phyloP scores from a whole-genome alignment of 2,797 vertebrate genomes.

The Urosaurus nigricauda region DNA sequence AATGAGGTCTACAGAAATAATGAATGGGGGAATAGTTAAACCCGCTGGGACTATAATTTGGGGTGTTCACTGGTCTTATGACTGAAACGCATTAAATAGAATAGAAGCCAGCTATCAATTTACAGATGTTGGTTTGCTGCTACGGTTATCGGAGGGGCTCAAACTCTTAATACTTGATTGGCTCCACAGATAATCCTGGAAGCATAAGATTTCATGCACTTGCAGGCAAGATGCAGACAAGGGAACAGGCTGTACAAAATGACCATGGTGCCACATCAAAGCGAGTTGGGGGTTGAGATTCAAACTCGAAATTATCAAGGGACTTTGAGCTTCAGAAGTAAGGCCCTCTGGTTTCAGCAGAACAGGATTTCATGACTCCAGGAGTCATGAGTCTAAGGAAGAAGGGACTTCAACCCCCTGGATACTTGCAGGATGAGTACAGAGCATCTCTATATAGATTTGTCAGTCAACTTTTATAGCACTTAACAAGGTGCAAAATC shows the following conservation, averaged over 20 bases:
- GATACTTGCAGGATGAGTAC: background rate
- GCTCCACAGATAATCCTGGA: background rate
- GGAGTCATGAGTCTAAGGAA: background rate
- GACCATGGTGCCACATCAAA: background rate
- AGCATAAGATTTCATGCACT: background rate
- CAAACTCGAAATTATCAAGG: background rate
- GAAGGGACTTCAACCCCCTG: background rate
- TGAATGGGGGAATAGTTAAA: background rate
- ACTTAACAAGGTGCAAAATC: background rate
- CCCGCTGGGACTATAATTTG: background rate
- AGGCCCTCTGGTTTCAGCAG: background rate
- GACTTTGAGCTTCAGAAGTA: background rate
- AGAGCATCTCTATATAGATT: background rate
- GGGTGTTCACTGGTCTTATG: background rate
- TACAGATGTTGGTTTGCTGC: background rate
- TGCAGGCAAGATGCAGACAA: too few species aligned
- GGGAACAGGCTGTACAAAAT: background rate
- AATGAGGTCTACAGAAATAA: background rate
- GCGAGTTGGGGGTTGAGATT: background rate
- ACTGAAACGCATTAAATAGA: background rate
- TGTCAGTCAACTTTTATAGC: background rate
- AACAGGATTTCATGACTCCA: background rate
- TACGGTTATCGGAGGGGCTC: background rate
- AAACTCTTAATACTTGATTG: background rate
- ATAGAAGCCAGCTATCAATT: background rate